These are phyloP conservation scores for Nudaria mundana DNA, from an alignment of 2,888 invertebrate species.

Conservation along the genomic window DNA sequence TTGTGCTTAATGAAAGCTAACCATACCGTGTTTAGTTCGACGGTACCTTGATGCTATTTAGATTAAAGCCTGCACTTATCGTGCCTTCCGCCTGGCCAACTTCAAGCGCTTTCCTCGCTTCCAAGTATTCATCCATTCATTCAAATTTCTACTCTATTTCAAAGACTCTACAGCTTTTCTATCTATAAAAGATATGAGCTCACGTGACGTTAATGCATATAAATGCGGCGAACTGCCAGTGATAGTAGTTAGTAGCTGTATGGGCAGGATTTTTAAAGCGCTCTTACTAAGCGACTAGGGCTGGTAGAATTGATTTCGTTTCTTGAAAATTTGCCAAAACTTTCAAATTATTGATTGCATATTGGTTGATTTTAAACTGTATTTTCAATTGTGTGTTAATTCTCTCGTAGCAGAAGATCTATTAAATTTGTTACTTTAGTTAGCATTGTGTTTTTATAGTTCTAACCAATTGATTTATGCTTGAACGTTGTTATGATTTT, in stretches of 20 bases:
- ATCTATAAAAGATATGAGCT: slow-evolving; percentile 20
- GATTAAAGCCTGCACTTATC: slow-evolving; percentile 74
- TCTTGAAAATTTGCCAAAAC: slow-evolving; percentile 42
- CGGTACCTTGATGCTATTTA: slow-evolving; percentile 67
- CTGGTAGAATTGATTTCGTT: slow-evolving; percentile 28
- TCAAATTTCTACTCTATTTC: slow-evolving; percentile 49
- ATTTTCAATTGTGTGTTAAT: slow-evolving; percentile 22
- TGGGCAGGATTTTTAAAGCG: slow-evolving; percentile 54
- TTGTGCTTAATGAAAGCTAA: slow-evolving; percentile 37
- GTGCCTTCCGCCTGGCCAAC: slow-evolving; percentile 61
- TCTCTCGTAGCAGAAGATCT: too few species aligned
- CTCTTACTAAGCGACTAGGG: slow-evolving; percentile 35
- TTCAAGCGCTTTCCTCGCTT: slow-evolving; percentile 52
- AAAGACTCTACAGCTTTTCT: slow-evolving; percentile 35
- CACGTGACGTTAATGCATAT: slow-evolving; percentile 57
- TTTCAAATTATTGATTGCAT: slow-evolving; percentile 23
- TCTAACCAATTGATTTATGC: too few species aligned
- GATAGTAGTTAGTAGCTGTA: slow-evolving; percentile 56
- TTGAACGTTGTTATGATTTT: too few species aligned
- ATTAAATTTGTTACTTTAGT: too few species aligned
- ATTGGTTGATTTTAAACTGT: slow-evolving; percentile 12
- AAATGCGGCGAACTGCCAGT: slow-evolving; percentile 61
- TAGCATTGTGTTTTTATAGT: too few species aligned
- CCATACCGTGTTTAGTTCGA: slow-evolving; percentile 41
- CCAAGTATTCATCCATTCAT: slow-evolving; percentile 34